Base-by-base conservation (phyloP, 2,797 vertebrate species). In the Pangasius macronema region DNA sequence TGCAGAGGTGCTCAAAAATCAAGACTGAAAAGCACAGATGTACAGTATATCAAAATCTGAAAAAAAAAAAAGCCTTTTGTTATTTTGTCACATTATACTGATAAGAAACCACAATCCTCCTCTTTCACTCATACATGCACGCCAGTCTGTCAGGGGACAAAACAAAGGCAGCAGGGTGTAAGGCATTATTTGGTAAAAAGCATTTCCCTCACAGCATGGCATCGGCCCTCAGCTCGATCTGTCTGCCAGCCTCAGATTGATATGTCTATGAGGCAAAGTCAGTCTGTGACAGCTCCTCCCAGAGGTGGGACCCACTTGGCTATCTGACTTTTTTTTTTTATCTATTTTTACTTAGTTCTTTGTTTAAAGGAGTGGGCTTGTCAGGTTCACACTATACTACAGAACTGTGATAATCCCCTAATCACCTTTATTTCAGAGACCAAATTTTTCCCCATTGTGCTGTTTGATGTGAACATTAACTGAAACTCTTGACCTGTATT, bases 211-310 rank as follows among this genome's bases (percentile, higher is more conserved):
- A 55, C 82, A 67, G 85, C 75, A 55, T 87, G 88, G 80, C 82
- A 22, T 59, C 5, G 33, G 68, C 67, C 88, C 88, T 86, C 88
- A 85, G 86, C 89, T n/a, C 59, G 79, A 88, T 61, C 75, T 22
- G 79, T 87, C 86, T 86, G 87, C 59, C 90, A 83, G 89, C 81
- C 36, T 85, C 83, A 68, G 89, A 94, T 92, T 94, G 94, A 94
- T 93, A 93, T 90, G 91, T 95, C 93, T 92, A 91, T 93, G 91
- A 94, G 90, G 86, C 90, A 90, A 91, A 93, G 92, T 63, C 89
- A 84, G 84, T 86, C 83, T 68, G 85, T 94, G 93, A 91, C 92
- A 93, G 91, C 88, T 90, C 81, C 30, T 88, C 93, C 94, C 93
- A 16, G 77, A 85, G 86, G 87, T 88, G 85, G 82, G 84, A 79